phyloP scores from a whole-genome alignment of 2,888 invertebrate species.

The Heliconius ismenius region DNA sequence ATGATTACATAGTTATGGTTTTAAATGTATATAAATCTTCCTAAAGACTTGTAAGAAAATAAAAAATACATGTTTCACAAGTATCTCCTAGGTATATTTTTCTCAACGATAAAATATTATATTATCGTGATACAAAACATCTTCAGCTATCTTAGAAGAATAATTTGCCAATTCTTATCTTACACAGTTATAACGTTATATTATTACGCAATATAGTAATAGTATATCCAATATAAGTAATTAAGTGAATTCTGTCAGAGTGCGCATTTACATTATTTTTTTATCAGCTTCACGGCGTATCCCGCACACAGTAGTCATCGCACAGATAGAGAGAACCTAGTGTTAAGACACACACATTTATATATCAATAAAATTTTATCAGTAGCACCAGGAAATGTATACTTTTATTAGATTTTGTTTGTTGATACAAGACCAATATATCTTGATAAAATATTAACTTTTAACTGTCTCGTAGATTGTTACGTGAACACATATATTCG shows the following conservation, averaged over 20 bases:
- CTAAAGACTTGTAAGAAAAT: too few species aligned
- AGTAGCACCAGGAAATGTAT: background rate
- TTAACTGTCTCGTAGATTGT: too few species aligned
- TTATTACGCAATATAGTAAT: too few species aligned
- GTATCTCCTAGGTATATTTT: background rate
- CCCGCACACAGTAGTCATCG: too few species aligned
- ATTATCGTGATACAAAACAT: background rate
- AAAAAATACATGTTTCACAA: too few species aligned
- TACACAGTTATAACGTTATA: background rate
- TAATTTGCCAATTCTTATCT: slow-evolving; percentile 1
- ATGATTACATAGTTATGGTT: too few species aligned
- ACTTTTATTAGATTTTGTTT: slow-evolving; percentile 1
- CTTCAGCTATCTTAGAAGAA: slow-evolving; percentile 4
- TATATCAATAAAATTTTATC: background rate
- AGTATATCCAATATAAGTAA: too few species aligned
- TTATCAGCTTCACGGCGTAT: too few species aligned
- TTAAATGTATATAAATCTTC: too few species aligned
- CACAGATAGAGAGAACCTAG: too few species aligned
- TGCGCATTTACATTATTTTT: too few species aligned
- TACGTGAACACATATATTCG: background rate
- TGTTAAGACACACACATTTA: background rate
- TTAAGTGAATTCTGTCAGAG: too few species aligned
- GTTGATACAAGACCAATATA: background rate
- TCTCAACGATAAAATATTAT: background rate
- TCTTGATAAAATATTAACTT: background rate